A percentile compares a stretch with the other conserved stretches of the same genome.
Evolutionary conservation across 1,140 invertebrate species (phyloP).

Genomic region (Limonius californicus): DNA sequence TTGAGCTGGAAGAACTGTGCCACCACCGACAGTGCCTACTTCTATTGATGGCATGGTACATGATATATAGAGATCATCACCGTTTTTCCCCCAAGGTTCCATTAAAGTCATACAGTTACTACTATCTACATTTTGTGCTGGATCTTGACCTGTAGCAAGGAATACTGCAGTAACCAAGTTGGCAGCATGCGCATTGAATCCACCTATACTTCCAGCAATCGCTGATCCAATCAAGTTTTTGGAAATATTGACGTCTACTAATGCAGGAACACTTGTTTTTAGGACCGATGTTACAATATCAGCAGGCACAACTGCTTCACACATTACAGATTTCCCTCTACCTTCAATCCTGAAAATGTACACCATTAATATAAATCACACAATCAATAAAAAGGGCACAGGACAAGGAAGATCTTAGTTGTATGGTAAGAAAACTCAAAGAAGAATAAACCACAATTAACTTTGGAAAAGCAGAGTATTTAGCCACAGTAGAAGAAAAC

Average conservation of each 20-base stretch:
- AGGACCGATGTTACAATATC: conserved; percentile 71
- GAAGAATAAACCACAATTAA: neutral
- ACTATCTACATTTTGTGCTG: conserved; percentile 94
- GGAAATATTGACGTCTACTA: conserved; percentile 87
- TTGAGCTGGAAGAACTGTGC: conserved; percentile 92
- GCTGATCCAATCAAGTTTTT: conserved; percentile 97
- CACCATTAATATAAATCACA: conserved; percentile 17
- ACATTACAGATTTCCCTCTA: conserved; percentile 93
- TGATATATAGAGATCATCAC: conserved; percentile 88
- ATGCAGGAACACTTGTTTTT: conserved; percentile 79
- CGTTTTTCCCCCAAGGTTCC: conserved; percentile 76
- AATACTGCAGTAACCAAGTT: conserved; percentile 98
- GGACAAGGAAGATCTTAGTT: no score
- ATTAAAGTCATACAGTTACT: conserved; percentile 96
- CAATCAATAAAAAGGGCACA: no score
- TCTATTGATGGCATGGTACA: conserved; percentile 99
- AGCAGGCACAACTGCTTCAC: conserved; percentile 85
- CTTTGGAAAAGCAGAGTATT: no score
- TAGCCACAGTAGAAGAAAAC: no score
- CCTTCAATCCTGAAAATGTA: conserved; percentile 77
- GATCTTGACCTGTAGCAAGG: conserved; percentile 98
- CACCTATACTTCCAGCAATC: conserved; percentile 88
- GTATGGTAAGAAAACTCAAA: no score
- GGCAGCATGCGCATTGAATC: conserved; percentile 97
- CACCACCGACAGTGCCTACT: conserved; percentile 96